These are phyloP conservation scores for Loris lydekkerianus DNA, from an alignment of 2,797 vertebrate genomes.

Conservation along the genomic window DNA sequence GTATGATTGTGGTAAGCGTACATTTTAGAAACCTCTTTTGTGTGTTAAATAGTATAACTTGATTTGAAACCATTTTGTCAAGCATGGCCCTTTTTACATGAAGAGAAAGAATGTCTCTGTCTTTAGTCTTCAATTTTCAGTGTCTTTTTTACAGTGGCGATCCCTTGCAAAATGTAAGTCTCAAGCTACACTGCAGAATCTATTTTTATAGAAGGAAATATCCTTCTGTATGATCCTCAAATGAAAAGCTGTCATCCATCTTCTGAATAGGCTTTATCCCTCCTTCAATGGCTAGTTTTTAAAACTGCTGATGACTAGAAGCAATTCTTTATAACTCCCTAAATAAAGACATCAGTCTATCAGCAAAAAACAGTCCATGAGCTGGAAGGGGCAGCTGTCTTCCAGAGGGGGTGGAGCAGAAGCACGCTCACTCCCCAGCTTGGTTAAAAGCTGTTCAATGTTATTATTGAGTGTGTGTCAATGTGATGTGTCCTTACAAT, in stretches of 20 bases:
- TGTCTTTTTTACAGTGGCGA: constrained; percentile 77
- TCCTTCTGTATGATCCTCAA: constrained; percentile 86
- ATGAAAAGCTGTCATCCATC: constrained; percentile 88
- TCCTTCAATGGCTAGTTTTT: constrained; percentile 86
- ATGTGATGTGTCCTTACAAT: constrained; percentile 84
- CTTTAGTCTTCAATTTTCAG: constrained; percentile 79
- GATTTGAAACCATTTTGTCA: constrained; percentile 80
- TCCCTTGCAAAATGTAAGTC: constrained; percentile 83
- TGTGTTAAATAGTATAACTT: constrained; percentile 70
- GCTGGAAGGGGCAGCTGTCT: constrained; percentile 86
- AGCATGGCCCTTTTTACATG: constrained; percentile 74
- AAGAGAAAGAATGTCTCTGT: constrained; percentile 76
- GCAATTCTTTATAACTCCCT: constrained; percentile 88
- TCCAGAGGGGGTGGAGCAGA: background rate
- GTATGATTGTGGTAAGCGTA: constrained; percentile 50
- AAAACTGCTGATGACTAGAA: constrained; percentile 87
- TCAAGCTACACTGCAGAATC: constrained; percentile 80
- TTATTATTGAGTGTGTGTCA: constrained; percentile 86
- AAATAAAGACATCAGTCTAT: constrained; percentile 90
- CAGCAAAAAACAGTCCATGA: constrained; percentile 83
- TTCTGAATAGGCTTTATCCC: constrained; percentile 88
- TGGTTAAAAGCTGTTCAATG: constrained; percentile 87
- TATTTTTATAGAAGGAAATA: constrained; percentile 88
- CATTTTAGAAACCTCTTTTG: constrained; percentile 65
- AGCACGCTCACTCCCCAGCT: constrained; percentile 77